Base-by-base conservation (phyloP, 2,113 vertebrate genomes). In the Sceloporus undulatus region DNA sequence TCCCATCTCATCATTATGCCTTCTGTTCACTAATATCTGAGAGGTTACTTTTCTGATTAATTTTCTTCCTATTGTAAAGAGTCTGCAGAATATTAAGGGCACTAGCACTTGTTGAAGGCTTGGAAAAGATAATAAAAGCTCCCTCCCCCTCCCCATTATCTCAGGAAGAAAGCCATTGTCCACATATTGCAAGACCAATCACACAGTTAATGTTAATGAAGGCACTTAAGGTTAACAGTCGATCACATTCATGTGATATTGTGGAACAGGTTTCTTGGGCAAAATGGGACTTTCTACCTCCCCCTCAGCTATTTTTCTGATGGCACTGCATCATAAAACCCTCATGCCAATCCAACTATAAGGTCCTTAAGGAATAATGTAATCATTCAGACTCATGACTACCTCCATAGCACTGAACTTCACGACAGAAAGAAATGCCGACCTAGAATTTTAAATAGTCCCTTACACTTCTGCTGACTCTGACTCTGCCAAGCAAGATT, bases 1-100 rank as follows among this genome's bases (percentile, higher is more conserved):
- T 91, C 91, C 68, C 79, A 14, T 75, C 42, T 94, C 66, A 89
- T 94, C 38, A 59, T 91, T 91, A 86, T 91, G 38, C 6, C 81
- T 92, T 93, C 90, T 91, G 82, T 88, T 88, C 87, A 89, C 78
- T 90, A 89, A 88, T 34, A 84, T 71, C 27, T 85, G 21, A 82
- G 80, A 95, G 9, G 25, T 29, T 86, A 40, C 40, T n/a, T 40
- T 82, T 42, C 71, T 92, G 85, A 23, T 82, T 91, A 90, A 85
- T 74, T 85, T 52, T 1, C 88, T 87, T 88, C 89, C 70, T 62
- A 13, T 78, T 66, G 27, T 89, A 77, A 48, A 66, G 11, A 75
- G 34, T 70, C n/a, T 74, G 42, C 0, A 56, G 1, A 59, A 84
- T 59, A 25, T 42, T 86, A 65, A 85, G 80, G 73, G n/a, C 92